Conservation (phyloP, 1,140 invertebrate species). For the Heliconius congener region DNA sequence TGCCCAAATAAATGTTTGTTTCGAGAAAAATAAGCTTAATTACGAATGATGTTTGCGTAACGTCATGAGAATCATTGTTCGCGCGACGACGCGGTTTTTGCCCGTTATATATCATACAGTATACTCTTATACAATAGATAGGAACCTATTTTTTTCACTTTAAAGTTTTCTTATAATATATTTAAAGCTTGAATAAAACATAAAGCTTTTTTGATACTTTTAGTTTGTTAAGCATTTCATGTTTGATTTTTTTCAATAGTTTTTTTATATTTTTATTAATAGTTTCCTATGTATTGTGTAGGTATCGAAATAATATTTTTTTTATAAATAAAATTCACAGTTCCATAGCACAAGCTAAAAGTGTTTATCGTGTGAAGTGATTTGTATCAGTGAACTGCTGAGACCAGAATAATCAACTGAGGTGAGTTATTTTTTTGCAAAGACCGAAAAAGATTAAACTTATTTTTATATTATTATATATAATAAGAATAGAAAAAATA, state of each 20-base stretch:
- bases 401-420: neutral
- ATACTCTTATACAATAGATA: conserved; percentile 8
- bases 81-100: conserved; percentile 16
- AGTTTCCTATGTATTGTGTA: neutral
- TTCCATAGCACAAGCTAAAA: neutral
- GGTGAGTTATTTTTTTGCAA: neutral
- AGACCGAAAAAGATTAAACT: too few relatives aligned
- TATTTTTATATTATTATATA: too few relatives aligned
- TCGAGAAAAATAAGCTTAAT: conserved; percentile 21
- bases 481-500: too few relatives aligned
- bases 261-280: neutral
- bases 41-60: conserved; percentile 23
- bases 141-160: neutral
- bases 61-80: conserved; percentile 28
- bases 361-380: conserved; percentile 7
- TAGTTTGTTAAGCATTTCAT: neutral
- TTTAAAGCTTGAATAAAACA: neutral
- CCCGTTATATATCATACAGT: neutral
- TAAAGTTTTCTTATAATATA: neutral
- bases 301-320: neutral
- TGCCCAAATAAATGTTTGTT: conserved; percentile 13
- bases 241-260: neutral
- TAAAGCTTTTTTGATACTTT: neutral
- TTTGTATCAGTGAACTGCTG: conserved; percentile 9
- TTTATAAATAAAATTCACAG: neutral